Percentiles rank a stretch among this genome's conserved stretches.
phyloP scores from a whole-genome alignment of 2,113 vertebrate genomes.

The Sarotherodon lohbergeri region DNA sequence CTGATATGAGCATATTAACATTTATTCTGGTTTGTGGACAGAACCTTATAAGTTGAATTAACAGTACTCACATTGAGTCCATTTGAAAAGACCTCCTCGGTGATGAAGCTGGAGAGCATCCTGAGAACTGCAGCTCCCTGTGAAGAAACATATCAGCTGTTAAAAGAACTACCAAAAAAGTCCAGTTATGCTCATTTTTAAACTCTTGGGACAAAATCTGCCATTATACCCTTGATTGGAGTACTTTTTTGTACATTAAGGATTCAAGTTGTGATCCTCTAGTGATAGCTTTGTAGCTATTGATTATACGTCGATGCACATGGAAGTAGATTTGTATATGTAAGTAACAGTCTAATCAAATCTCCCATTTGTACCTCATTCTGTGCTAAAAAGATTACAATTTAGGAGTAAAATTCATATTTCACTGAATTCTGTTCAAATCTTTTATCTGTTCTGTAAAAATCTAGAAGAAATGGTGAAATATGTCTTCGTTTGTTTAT shows the following conservation, averaged over 20 bases:
- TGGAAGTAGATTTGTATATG: neutral
- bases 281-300: neutral
- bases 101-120: constrained; percentile 86
- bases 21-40: neutral
- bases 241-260: neutral
- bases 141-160: neutral
- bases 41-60: neutral
- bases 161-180: neutral
- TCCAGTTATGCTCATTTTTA: neutral
- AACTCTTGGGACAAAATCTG: neutral
- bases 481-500: accelerated
- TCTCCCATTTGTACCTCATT: neutral
- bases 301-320: neutral
- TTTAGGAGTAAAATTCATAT: neutral
- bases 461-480: neutral
- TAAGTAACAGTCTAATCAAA: neutral
- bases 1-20: neutral
- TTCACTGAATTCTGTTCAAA: neutral
- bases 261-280: neutral
- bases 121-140: constrained; percentile 85
- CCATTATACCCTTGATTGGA: neutral
- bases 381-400: accelerated
- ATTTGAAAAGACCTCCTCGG: constrained; percentile 71
- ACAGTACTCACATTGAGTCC: constrained; percentile 78
- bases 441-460: neutral